phyloP scores from a whole-genome alignment of 1,140 invertebrate species.

The Drosophila hydei region DNA sequence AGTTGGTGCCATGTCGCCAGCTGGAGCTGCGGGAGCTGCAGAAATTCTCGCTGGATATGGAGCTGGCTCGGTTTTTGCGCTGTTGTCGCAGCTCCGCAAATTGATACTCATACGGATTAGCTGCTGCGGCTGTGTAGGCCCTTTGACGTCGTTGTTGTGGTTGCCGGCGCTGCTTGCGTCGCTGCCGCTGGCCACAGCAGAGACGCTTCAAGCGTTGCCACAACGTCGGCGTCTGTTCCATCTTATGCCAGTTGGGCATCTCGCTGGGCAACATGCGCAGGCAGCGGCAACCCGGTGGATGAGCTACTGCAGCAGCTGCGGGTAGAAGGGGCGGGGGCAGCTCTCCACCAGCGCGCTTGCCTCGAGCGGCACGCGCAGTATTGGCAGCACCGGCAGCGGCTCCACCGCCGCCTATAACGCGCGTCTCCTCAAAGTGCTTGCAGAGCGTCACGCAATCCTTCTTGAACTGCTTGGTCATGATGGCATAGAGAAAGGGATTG shows the following conservation, averaged over 20 bases:
- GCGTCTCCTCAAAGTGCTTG: slow-evolving; percentile 96
- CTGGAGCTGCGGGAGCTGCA: slow-evolving; percentile 92
- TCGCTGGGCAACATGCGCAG: slow-evolving; percentile 85
- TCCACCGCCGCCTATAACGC: slow-evolving; percentile 88
- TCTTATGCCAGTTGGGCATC: slow-evolving; percentile 85
- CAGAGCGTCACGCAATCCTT: slow-evolving; percentile 98
- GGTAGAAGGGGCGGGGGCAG: slow-evolving; percentile 84
- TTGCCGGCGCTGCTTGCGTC: slow-evolving; percentile 66
- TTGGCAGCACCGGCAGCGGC: slow-evolving; percentile 72
- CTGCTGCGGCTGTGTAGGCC: slow-evolving; percentile 80
- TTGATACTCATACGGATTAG: slow-evolving; percentile 90
- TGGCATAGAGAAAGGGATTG: slow-evolving; percentile 98
- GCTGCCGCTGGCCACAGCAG: slow-evolving; percentile 65
- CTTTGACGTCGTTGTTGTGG: slow-evolving; percentile 68
- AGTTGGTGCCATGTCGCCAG: slow-evolving; percentile 89
- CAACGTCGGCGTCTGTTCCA: slow-evolving; percentile 62
- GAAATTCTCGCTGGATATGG: slow-evolving; percentile 95
- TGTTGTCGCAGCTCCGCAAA: slow-evolving; percentile 90
- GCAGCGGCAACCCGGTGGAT: slow-evolving; percentile 88
- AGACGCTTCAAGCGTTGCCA: slow-evolving; percentile 66
- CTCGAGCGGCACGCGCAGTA: slow-evolving; percentile 72
- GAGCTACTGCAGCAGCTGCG: slow-evolving; percentile 85
- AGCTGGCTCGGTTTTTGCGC: slow-evolving; percentile 90
- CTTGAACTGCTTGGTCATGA: slow-evolving; percentile 98
- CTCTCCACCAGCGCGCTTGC: slow-evolving; percentile 47